Base-by-base conservation (phyloP, 2,888 invertebrate species). In the Drosophila nigricruria region DNA sequence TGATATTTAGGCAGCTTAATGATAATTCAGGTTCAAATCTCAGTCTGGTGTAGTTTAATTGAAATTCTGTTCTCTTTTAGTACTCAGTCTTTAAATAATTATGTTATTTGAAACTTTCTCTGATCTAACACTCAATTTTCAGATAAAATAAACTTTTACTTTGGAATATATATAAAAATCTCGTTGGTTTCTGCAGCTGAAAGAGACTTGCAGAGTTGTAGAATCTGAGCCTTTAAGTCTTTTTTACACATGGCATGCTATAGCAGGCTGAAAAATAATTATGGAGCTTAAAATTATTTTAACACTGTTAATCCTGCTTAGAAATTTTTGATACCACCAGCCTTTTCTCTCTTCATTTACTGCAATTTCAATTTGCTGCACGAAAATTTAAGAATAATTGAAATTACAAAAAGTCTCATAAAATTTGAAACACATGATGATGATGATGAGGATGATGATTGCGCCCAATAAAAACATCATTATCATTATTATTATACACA, bases 381-480 rank as follows among this genome's bases (percentile, higher is more conserved):
- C 30, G 34, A 61, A 75, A 77, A 49, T 72, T 76, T 54, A 49
- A 70, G 61, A 68, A 74, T 88, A 76, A 86, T 79, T 80, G 79
- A 74, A 85, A 81, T 82, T 88, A 73, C 65, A 68, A 49, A 56
- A 63, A 57, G 6, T 32, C 18, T n/a, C 57, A 12, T 52, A 42
- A 64, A 67, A 63, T 59, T 47, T 66, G 60, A 36, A 34, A 57
- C 54, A 65, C 57, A 61, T 20, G 52, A 58, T 52, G 59, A 20
- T 23, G 54, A 50, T 73, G 72, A 73, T 42, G 72, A 69, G 14
- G 23, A 43, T 73, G 81, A 75, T 88, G 75, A 85, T 80, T 82
- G 62, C 68, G 77, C 70, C 80, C 68, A 84, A 88, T 88, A 82
- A 88, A 87, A 88, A 68, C 57, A 68, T 68, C 69, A 84, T 76